Base-by-base conservation (phyloP, 2,113 vertebrate species). In the Brachionichthys hirsutus region DNA sequence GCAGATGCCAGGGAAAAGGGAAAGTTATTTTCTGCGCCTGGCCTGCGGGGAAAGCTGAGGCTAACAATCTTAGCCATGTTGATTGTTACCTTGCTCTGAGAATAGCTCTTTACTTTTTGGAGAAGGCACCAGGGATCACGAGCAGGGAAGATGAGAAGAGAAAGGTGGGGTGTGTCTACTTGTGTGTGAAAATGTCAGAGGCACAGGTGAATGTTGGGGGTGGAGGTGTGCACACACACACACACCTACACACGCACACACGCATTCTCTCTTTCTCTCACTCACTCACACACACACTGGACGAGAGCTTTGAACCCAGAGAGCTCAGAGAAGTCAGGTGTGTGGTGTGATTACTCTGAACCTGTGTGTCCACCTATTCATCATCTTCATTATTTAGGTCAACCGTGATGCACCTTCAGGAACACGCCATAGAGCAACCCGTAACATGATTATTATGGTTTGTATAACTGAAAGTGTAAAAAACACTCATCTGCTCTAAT, bases 1-100 rank as follows among this genome's bases (percentile, higher is more conserved):
- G 88, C 86, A 91, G 88, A 92, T 90, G 92, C 90, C 88, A 88
- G 85, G 76, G 78, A 85, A 85, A 81, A 84, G 76, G 67, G 69
- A 87, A 89, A 86, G 90, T 90, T 91, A 91, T 91, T 92, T 91
- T 92, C 85, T 90, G 88, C 90, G 83, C 83, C 77, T 85, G 73
- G 83, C 87, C 90, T 70, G 9, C 34, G 47, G 89, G 90, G 85
- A 81, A 82, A 82, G 81, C 73, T 76, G 78, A 83, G 77, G 85
- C 87, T 92, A 92, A 92, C 81, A 86, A 92, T 91, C 81, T 86
- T 76, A 88, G 89, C 89, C 85, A 77, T 78, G 82, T 85, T 89
- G 86, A 92, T 89, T 86, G 90, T 81, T 90, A 87, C 80, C 85
- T 82, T 78, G 67, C 75, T 82, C 87, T 83, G 70, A 79, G 75